Evolutionary conservation across 2,797 vertebrate species (phyloP).

Genomic region (Phylloscopus collybita): DNA sequence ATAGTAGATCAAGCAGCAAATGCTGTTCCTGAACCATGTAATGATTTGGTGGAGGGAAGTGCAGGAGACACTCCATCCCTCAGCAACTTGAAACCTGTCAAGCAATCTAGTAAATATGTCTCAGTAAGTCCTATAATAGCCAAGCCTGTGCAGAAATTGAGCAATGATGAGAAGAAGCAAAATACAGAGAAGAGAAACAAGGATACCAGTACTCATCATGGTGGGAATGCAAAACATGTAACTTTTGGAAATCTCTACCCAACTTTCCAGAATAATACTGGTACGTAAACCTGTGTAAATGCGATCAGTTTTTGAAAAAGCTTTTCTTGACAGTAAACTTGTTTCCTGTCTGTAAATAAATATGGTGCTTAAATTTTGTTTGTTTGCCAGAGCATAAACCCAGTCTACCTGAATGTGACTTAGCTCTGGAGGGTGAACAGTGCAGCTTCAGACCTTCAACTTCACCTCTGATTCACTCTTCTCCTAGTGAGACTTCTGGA

Average conservation of each 20-base stretch:
- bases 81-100: not conserved
- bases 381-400: slow-evolving; percentile 54
- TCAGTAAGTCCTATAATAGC: slow-evolving; percentile 7
- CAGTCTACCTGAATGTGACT: slow-evolving; percentile 55
- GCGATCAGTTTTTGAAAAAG: not conserved
- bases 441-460: slow-evolving; percentile 91
- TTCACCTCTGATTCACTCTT: slow-evolving; percentile 93
- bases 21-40: not conserved
- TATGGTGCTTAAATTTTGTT: not conserved
- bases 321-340: not conserved
- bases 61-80: not conserved
- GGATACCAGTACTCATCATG: not conserved
- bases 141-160: slow-evolving; percentile 4
- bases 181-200: not conserved
- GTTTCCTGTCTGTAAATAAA: not conserved
- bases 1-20: not conserved
- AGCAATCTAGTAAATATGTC: not conserved
- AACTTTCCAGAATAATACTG: slow-evolving; percentile 36
- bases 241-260: slow-evolving; percentile 54
- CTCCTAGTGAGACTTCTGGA: slow-evolving; percentile 89
- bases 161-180: not conserved
- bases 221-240: slow-evolving; percentile 65
- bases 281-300: slow-evolving; percentile 70
- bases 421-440: slow-evolving; percentile 78
- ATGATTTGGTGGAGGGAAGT: not conserved